Conservation (phyloP, 2,113 vertebrate genomes). For the Chaenogobius annularis region DNA sequence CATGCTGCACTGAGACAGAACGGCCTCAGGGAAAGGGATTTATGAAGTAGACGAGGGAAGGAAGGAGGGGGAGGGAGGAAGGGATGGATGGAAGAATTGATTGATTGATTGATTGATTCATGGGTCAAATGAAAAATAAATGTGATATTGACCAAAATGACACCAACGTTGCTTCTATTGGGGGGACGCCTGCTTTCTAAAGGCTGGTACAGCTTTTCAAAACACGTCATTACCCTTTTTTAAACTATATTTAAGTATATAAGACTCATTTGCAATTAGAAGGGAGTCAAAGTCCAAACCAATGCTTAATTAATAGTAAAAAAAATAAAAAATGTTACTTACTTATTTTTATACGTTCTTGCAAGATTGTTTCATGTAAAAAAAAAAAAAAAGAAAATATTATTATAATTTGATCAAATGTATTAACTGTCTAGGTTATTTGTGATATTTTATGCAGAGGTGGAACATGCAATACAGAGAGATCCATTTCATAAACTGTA, state of each 20-base stretch:
- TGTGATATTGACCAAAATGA: not conserved
- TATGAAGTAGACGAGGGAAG: constrained; percentile 11
- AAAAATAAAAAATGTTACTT: not conserved
- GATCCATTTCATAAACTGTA: no score
- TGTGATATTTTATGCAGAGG: not conserved
- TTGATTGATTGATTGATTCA: not conserved
- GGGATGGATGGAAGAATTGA: not conserved
- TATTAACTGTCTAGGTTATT: no score
- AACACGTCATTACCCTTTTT: no score
- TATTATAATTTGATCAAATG: no score
- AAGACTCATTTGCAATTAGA: not conserved
- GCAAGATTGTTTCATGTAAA: not conserved
- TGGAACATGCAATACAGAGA: not conserved
- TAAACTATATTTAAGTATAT: no score
- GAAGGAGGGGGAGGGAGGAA: not conserved
- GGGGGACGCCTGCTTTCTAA: not conserved
- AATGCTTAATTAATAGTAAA: not conserved
- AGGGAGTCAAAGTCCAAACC: not conserved
- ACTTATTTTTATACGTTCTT: not conserved
- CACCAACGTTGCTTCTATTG: not conserved
- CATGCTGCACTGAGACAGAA: not conserved
- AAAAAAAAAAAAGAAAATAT: not conserved
- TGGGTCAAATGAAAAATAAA: not conserved
- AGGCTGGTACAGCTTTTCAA: no score
- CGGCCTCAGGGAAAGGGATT: constrained; percentile 4